phyloP scores from a whole-genome alignment of 1,140 invertebrate genomes.

The Neodiprion fabricii region DNA sequence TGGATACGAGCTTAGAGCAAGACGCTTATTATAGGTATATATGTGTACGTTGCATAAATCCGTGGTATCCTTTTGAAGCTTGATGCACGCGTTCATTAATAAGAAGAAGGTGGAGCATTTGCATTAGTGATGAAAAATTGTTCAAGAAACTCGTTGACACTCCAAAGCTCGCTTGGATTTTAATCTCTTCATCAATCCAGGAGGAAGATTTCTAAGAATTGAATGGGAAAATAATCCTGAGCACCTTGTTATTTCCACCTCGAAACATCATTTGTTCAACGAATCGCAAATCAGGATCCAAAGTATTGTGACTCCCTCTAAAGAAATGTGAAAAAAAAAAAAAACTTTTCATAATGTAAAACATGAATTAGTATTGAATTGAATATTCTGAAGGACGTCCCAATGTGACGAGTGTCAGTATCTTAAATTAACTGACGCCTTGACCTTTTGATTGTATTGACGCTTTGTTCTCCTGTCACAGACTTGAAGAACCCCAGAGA shows the following conservation, averaged over 20 bases:
- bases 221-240: neutral
- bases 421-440: too few relatives aligned
- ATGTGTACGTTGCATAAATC: neutral
- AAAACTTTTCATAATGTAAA: too few relatives aligned
- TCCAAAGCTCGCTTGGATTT: neutral
- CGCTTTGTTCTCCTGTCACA: too few relatives aligned
- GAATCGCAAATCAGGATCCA: too few relatives aligned
- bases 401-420: too few relatives aligned
- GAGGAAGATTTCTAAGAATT: neutral
- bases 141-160: slow-evolving; percentile 1
- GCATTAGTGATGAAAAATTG: slow-evolving; percentile 1
- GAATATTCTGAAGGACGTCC: too few relatives aligned
- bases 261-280: neutral
- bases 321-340: too few relatives aligned
- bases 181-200: neutral
- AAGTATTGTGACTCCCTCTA: too few relatives aligned
- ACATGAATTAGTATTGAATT: too few relatives aligned
- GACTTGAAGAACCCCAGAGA: too few relatives aligned
- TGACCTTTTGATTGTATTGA: too few relatives aligned
- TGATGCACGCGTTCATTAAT: neutral
- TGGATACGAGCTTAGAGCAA: neutral
- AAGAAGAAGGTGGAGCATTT: neutral
- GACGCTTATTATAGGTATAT: too few relatives aligned
- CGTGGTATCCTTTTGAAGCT: neutral
- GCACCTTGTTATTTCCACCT: neutral